Base-by-base conservation (phyloP, 2,888 invertebrate genomes). In the Salticus scenicus region DNA sequence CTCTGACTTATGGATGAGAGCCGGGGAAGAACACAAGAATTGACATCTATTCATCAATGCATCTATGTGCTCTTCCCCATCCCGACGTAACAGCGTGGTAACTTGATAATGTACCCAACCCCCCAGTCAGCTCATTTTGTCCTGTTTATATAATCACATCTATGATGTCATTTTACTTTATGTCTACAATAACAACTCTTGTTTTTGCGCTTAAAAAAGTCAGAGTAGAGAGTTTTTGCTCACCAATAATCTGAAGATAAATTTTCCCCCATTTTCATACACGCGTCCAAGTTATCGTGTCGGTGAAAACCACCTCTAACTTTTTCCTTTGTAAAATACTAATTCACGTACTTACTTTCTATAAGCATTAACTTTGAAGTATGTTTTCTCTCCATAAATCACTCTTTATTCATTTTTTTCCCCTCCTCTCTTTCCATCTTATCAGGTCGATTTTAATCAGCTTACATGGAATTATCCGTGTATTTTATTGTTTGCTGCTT, bases 1-100 rank as follows among this genome's bases (percentile, higher is more conserved):
- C 78, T 78, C 57, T 84, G 84, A 84, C 84, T 84, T 84, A 77
- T 84, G 67, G 57, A 77, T 66, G 72, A 77, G 67, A 57, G 31
- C 74, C 47, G 42, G 57, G 74, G 75, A 67, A 28, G 63, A 57
- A 69, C 17, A 82, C 51, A 57, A 70, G 81, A 28, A 72, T 83
- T 83, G 82, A 83, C 82, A 76, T 83, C 82, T 72, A 71, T 77
- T 83, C 82, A 76, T 72, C 57, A 69, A 27, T 72, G 63, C 42
- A 57, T 67, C 80, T 69, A n/a, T 42, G 27, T 27, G 41, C 8
- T 47, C 51, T 2, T 51, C 27, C 51, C 66, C 73, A 66, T 57
- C 24, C 57, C 20, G 27, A 47, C 20, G 63, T 51, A 41, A 30
- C 69, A 33, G 66, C n/a, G 28, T 24, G 24, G 82, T 83, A 83